A percentile compares a stretch with the other conserved stretches of the same genome.
These are phyloP conservation scores for Pteruthius melanotis DNA, from an alignment of 2,113 vertebrate genomes.

Conservation along the genomic window DNA sequence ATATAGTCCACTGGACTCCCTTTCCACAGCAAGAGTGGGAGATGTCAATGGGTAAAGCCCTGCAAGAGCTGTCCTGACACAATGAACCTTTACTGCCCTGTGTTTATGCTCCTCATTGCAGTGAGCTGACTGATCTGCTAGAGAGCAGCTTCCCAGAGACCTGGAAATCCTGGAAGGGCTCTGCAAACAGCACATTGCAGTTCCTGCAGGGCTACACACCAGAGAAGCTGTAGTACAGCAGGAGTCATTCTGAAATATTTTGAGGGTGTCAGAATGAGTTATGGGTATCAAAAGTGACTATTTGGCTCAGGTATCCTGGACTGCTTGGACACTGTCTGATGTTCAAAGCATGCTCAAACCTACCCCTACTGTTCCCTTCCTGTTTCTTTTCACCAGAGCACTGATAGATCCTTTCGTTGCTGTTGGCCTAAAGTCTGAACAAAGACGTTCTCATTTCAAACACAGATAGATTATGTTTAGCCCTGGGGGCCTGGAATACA, in stretches of 20 bases:
- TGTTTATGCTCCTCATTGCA: neutral
- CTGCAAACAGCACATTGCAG: neutral
- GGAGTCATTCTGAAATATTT: neutral
- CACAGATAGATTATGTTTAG: slow-evolving; percentile 12
- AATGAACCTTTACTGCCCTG: neutral
- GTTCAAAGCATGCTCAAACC: neutral
- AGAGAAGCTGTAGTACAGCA: neutral
- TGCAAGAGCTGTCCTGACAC: neutral
- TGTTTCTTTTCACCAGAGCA: neutral
- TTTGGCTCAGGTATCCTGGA: neutral
- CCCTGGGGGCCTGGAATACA: neutral
- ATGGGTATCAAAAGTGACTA: neutral
- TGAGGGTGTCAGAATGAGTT: neutral
- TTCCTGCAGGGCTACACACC: neutral
- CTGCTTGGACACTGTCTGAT: neutral
- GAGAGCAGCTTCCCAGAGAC: neutral
- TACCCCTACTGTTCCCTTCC: neutral
- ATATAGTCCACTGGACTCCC: rapidly evolving
- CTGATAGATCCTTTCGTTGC: neutral
- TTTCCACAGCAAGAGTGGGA: neutral
- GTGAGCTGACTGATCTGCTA: neutral
- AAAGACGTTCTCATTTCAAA: slow-evolving; percentile 6
- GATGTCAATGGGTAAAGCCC: neutral
- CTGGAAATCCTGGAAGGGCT: neutral
- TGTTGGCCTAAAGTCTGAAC: slow-evolving; percentile 9